Conservation (phyloP, 2,797 vertebrate species). For the Chelon auratus region DNA sequence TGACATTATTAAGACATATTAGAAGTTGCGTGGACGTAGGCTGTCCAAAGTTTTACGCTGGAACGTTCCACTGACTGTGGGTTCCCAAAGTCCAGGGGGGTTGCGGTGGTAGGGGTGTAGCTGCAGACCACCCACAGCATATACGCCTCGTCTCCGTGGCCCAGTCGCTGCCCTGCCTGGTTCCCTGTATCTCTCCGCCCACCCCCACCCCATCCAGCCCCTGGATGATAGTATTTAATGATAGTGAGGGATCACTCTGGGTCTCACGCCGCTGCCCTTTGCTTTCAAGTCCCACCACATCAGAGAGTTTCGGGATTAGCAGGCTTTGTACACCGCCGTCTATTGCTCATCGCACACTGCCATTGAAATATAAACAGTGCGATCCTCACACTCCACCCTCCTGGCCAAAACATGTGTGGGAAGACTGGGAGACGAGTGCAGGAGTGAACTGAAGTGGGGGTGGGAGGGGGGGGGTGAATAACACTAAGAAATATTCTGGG, state of each 20-base stretch:
- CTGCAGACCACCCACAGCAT: constrained; percentile 82
- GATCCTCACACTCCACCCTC: constrained; percentile 77
- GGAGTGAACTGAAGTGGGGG: constrained; percentile 45
- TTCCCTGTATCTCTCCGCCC: constrained; percentile 64
- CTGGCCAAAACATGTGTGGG: constrained; percentile 76
- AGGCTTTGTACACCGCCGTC: constrained; percentile 80
- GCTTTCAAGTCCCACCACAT: constrained; percentile 83
- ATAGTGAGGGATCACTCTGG: constrained; percentile 83
- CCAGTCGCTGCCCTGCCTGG: constrained; percentile 60
- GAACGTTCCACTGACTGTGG: constrained; percentile 44
- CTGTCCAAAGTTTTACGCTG: constrained; percentile 26
- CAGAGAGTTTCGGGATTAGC: constrained; percentile 79
- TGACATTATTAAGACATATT: constrained; percentile 15
- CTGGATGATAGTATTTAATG: constrained; percentile 83
- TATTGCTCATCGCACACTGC: constrained; percentile 82
- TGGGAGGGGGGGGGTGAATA: constrained; percentile 52
- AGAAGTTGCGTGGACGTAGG: constrained; percentile 35
- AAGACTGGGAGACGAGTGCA: constrained; percentile 62
- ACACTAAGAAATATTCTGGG: constrained; percentile 62
- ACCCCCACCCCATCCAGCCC: constrained; percentile 21
- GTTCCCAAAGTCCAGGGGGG: constrained; percentile 54
- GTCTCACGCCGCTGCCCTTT: constrained; percentile 73
- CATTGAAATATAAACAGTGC: constrained; percentile 83
- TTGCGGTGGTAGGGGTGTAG: constrained; percentile 26
- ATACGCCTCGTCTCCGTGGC: constrained; percentile 62